Conservation (phyloP, 2,888 invertebrate species). For the Catocala nupta region DNA sequence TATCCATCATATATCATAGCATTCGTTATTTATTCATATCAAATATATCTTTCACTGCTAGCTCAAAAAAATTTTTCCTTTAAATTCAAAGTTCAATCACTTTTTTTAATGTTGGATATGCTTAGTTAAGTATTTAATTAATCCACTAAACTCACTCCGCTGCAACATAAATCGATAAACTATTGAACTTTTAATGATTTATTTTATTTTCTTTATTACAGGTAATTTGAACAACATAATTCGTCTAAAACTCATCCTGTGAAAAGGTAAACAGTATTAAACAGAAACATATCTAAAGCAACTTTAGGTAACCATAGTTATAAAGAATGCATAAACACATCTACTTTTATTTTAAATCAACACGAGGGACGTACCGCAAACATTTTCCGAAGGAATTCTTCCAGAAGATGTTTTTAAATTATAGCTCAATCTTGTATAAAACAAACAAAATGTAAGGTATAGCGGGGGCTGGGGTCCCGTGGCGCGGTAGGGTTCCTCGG, state of each 20-base stretch:
- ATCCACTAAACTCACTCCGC: too few relatives aligned
- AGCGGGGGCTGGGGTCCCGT: constrained; percentile 1
- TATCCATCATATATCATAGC: too few relatives aligned
- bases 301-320: neutral
- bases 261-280: constrained; percentile 18
- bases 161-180: neutral
- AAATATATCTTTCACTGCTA: too few relatives aligned
- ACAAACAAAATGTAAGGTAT: constrained; percentile 17
- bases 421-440: constrained; percentile 19
- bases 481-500: constrained; percentile 14
- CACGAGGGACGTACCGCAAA: neutral
- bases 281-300: neutral
- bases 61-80: too few relatives aligned
- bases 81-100: too few relatives aligned
- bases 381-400: constrained; percentile 3
- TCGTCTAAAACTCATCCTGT: neutral
- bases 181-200: constrained; percentile 1
- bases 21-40: too few relatives aligned
- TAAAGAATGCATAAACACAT: constrained; percentile 3
- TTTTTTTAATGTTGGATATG: too few relatives aligned
- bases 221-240: constrained; percentile 12
- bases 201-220: constrained; percentile 15
- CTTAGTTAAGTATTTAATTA: too few relatives aligned
- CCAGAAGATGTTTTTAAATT: constrained; percentile 21
- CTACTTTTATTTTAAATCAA: constrained; percentile 13